Evolutionary conservation across 1,140 invertebrate species (phyloP), one percentile per base, ranked within the genome.

Genomic region (Lethocerus indicus): DNA sequence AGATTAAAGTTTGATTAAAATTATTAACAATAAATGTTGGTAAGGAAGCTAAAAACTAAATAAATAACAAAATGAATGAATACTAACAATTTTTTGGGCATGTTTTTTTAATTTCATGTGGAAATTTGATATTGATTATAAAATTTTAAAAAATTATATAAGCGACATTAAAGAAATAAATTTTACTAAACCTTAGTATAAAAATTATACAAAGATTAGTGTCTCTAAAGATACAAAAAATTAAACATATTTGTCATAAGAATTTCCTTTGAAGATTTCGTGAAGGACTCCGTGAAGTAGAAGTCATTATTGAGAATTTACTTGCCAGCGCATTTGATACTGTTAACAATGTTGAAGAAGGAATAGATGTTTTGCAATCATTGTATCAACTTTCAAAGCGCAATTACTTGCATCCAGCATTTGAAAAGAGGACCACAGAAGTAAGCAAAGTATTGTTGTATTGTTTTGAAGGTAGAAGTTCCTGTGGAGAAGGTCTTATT

Each of bases 281-380:
- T 13, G 62, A 64, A 1, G 67, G 71, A 40, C 72, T 82, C 47
- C 76, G 75, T 56, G 73, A 78, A 49, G 69, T 84, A 18, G 81
- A 86, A 64, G 69, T 73, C 32, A 71, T 72, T 35, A 73, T 83
- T 50, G 77, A 84, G 62, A 83, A 83, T 56, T 62, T 86, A 5
- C 71, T 83, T 12, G 71, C 73, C 27, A 68, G 69, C 3, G 71
- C 78, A 0, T 84, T 85, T 57, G 69, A 75, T 53, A 67, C 71
- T 7, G 68, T 83, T 6, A 75, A 74, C 29, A 81, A 80, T 56
- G 66, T 85, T 0, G 79, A 83, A 55, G 81, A 85, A 59, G 76
- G 74, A 0, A 67, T 86, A 13, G 73, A 83, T 26, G 71, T 75
- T 1, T 58, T 87, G 1, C 78, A 76, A 53, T 71, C 74, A 0